These are phyloP conservation scores for Lithodes maja DNA, from an alignment of 2,888 invertebrate genomes.

Conservation along the genomic window DNA sequence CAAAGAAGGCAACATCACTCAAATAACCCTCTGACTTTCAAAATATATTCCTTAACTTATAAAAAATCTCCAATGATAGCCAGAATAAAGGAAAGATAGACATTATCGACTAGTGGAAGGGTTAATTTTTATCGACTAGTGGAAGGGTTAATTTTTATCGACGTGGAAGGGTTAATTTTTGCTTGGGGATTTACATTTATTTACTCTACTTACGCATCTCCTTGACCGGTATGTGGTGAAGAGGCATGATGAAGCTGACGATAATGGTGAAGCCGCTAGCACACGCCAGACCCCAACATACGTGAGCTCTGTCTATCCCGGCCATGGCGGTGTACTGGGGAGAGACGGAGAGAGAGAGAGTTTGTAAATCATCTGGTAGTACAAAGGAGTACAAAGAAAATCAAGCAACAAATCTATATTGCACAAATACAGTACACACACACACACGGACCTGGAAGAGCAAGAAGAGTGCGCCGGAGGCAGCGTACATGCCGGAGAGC, in stretches of 20 bases:
- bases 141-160: too few species aligned
- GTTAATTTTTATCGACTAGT: too few species aligned
- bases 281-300: slow-evolving; percentile 57
- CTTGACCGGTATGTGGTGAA: slow-evolving; percentile 64
- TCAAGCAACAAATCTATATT: neutral
- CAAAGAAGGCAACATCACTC: too few species aligned
- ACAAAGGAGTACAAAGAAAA: neutral
- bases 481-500: slow-evolving; percentile 67
- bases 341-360: neutral
- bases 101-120: too few species aligned
- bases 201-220: slow-evolving; percentile 21
- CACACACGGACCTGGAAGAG: slow-evolving; percentile 53
- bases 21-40: too few species aligned
- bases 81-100: too few species aligned
- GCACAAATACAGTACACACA: neutral
- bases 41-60: too few species aligned
- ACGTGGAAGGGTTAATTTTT: too few species aligned
- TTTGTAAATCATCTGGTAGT: too few species aligned
- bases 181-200: too few species aligned
- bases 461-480: slow-evolving; percentile 67
- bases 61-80: too few species aligned
- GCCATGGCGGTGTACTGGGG: slow-evolving; percentile 38
- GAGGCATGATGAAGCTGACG: slow-evolving; percentile 62
- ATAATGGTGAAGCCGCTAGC: slow-evolving; percentile 49
- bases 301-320: slow-evolving; percentile 29